phyloP scores from a whole-genome alignment of 2,888 invertebrate genomes.

The Rapana venosa region DNA sequence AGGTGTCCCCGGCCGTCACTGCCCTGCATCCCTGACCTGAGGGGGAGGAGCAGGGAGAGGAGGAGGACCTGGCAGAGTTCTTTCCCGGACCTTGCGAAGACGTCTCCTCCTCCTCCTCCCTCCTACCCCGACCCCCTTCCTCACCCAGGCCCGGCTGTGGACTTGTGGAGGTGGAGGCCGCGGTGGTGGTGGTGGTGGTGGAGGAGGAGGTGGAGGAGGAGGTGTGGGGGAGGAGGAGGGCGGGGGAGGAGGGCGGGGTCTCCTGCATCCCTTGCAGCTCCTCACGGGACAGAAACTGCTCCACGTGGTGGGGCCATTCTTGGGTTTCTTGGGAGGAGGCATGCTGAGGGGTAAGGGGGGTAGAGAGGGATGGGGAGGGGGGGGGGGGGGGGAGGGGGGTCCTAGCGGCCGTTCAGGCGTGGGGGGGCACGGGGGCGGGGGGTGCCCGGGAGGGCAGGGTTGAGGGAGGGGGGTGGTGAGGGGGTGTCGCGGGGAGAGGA shows the following conservation, averaged over 20 bases:
- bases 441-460: background rate
- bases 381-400: no score
- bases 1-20: background rate
- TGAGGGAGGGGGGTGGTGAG: background rate
- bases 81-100: background rate
- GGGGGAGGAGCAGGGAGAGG: background rate
- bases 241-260: no score
- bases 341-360: slow-evolving; percentile 50
- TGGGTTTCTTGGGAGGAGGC: slow-evolving; percentile 75
- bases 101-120: slow-evolving; percentile 32
- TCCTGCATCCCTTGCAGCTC: slow-evolving; percentile 53
- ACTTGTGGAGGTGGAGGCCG: no score
- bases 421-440: background rate
- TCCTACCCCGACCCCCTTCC: no score
- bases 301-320: slow-evolving; percentile 70
- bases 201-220: no score
- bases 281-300: slow-evolving; percentile 70
- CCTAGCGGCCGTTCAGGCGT: background rate
- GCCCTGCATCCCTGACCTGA: no score
- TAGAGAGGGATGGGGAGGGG: background rate
- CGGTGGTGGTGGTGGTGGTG: no score
- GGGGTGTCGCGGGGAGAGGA: background rate
- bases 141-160: no score
- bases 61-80: background rate
- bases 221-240: no score